phyloP scores from a whole-genome alignment of 2,113 vertebrate species.

The Bos indicus region DNA sequence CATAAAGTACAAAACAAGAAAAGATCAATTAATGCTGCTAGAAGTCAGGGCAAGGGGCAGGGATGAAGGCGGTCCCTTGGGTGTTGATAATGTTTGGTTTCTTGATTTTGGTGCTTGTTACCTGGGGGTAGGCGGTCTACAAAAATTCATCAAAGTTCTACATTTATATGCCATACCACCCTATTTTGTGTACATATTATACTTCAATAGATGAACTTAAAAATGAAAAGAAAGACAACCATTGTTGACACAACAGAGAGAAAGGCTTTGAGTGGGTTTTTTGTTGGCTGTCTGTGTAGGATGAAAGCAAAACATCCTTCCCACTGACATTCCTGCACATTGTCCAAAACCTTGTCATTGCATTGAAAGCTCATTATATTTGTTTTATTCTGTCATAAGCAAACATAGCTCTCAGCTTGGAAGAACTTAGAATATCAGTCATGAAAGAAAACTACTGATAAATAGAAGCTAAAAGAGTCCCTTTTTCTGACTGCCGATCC shows the following conservation, averaged over 20 bases:
- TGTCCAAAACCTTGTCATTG: neutral
- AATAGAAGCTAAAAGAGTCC: neutral
- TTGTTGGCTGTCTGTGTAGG: neutral
- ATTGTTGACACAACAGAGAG: neutral
- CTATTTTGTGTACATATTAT: neutral
- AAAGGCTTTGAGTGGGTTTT: neutral
- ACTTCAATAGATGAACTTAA: neutral
- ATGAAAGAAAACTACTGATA: neutral
- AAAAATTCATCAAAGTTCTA: neutral
- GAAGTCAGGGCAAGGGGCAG: neutral
- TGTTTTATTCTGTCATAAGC: neutral
- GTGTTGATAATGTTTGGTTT: neutral
- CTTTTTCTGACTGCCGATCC: neutral
- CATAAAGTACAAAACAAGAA: neutral
- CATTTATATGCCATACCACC: neutral
- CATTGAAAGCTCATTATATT: neutral
- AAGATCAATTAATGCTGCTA: neutral
- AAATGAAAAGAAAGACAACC: neutral
- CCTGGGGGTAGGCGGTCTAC: neutral
- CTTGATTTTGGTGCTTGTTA: neutral
- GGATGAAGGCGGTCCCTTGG: neutral
- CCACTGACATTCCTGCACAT: neutral
- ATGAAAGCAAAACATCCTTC: conserved; percentile 43
- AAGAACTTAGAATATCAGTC: neutral
- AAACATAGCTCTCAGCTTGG: neutral